phyloP scores from a whole-genome alignment of 1,140 invertebrate species.

The Drosophila melanica region DNA sequence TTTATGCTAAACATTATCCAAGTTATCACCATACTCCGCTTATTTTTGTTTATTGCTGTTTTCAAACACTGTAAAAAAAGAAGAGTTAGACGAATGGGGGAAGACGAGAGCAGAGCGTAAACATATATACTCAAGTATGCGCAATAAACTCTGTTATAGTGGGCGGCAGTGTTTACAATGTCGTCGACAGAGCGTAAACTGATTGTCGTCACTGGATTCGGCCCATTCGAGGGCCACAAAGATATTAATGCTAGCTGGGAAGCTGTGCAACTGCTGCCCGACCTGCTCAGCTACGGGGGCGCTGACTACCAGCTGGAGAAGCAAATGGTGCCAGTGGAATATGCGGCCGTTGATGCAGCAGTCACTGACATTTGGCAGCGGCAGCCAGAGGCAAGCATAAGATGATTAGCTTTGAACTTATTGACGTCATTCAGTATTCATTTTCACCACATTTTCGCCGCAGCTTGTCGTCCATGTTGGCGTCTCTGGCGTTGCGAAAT shows the following conservation, averaged over 20 bases:
- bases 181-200: conserved; percentile 62
- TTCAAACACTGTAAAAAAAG: conserved; percentile 9
- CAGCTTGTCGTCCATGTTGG: conserved; percentile 87
- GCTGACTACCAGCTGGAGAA: conserved; percentile 84
- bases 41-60: background rate
- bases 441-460: background rate
- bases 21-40: conserved; percentile 2
- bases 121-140: background rate
- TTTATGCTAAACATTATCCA: no score
- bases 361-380: conserved; percentile 87
- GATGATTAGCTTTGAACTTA: conserved; percentile 11
- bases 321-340: conserved; percentile 86
- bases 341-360: conserved; percentile 85
- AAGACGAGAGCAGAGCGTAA: background rate
- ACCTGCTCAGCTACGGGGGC: conserved; percentile 68
- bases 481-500: conserved; percentile 84
- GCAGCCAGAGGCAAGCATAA: conserved; percentile 84
- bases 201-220: conserved; percentile 89
- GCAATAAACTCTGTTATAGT: conserved; percentile 14
- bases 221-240: conserved; percentile 87
- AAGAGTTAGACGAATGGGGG: background rate
- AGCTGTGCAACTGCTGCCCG: conserved; percentile 85
- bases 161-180: conserved; percentile 44
- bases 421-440: conserved; percentile 52
- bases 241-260: conserved; percentile 90